Evolutionary conservation across 2,888 invertebrate genomes (phyloP), one percentile per base, ranked within the genome.

Genomic region (Darwinula stevensoni): DNA sequence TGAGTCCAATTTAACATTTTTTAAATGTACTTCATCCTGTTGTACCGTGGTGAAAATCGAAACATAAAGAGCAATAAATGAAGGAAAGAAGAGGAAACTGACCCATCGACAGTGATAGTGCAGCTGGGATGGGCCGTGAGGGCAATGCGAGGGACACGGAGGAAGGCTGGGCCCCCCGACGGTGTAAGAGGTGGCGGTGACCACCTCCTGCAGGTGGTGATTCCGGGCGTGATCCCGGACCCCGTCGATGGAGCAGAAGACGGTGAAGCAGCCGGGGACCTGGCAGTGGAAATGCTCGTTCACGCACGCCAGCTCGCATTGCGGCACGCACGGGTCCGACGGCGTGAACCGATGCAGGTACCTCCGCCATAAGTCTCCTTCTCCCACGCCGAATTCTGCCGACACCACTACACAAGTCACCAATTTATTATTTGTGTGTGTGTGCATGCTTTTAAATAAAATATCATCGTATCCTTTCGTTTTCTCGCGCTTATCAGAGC

Each of bases 91-190:
- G 17, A 12, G 6, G 12, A 16, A 17, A 48, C 62, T 54, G 55
- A 71, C 71, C 76, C 76, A 76, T 45, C 69, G 71, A 54, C 82
- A 84, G 47, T 84, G 82, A 45, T 70, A 80, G 46, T 82, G 82
- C 31, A 68, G 71, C 38, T 73, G 70, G 39, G 69, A 69, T 40
- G 67, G 61, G 35, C 69, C 66, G 43, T 70, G 44, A 29, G 67
- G 65, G 43, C 73, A 73, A 15, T 67, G 65, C 40, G 62, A 36
- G 32, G 62, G 62, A 42, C 28, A 28, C 14, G 28, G 28, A 6
- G 9, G 28, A 13, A n/a, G 14, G 36, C 62, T 60, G 33, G 59
- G 59, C 31, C 67, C 62, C 3, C 63, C 61, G 30, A 62, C 62
- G 1, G 61, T 62, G 47, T 64, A 65, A 45, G 67, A 68, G 3